Evolutionary conservation across 2,888 invertebrate species (phyloP).

Genomic region (Aphodius granarius): DNA sequence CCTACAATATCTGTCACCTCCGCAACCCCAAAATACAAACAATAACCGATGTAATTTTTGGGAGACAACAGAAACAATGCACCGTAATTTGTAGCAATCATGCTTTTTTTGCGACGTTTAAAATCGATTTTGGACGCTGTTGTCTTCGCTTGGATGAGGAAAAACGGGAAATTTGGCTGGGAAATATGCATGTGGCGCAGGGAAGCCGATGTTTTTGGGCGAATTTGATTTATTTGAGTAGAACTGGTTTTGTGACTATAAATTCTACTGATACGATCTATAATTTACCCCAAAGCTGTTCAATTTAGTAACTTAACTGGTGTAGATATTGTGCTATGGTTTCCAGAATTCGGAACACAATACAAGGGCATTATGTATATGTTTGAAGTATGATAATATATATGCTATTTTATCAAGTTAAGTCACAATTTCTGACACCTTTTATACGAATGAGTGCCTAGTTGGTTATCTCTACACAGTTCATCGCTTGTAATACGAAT

Average conservation of each 20-base stretch:
- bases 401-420: too few relatives aligned
- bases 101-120: neutral
- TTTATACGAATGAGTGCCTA: neutral
- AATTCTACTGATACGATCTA: neutral
- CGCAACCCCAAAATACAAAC: neutral
- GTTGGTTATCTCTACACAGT: neutral
- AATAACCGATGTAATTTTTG: neutral
- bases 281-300: neutral
- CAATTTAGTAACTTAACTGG: neutral
- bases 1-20: neutral
- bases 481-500: neutral
- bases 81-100: neutral
- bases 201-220: neutral
- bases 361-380: neutral
- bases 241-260: neutral
- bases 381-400: neutral
- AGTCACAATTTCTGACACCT: neutral
- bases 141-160: neutral
- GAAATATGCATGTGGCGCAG: neutral
- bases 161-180: neutral
- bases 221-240: neutral
- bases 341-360: neutral
- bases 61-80: neutral
- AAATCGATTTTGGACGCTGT: neutral
- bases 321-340: neutral